Evolutionary conservation across 2,888 invertebrate genomes (phyloP).

Genomic region (Pimpla rufipes): DNA sequence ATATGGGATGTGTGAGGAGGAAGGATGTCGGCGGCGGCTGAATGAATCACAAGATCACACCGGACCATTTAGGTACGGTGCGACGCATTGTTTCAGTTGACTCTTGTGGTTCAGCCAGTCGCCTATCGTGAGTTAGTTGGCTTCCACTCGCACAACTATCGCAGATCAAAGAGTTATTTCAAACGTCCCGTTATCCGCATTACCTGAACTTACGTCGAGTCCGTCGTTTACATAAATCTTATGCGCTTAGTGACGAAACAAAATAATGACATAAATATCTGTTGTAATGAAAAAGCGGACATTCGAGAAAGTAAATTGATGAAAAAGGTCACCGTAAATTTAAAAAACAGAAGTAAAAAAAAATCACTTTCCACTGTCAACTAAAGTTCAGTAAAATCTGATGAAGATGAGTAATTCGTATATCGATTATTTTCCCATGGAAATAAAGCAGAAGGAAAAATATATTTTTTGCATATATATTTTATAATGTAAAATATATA

Average conservation of each 20-base stretch:
- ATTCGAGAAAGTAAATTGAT: not conserved
- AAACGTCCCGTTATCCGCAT: constrained; percentile 67
- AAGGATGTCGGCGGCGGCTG: constrained; percentile 73
- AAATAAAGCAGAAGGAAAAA: too few relatives aligned
- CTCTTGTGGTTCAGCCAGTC: constrained; percentile 80
- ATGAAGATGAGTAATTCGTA: too few relatives aligned
- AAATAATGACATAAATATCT: not conserved
- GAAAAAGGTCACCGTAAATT: not conserved
- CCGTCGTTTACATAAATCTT: constrained; percentile 18
- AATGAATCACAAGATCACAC: constrained; percentile 77
- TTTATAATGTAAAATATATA: too few relatives aligned
- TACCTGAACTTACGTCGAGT: constrained; percentile 27
- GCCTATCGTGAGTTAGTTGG: constrained; percentile 78
- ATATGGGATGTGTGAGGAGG: constrained; percentile 72
- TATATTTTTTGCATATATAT: too few relatives aligned
- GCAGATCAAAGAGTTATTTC: constrained; percentile 85
- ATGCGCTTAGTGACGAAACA: not conserved
- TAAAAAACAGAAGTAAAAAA: not conserved
- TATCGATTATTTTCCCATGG: too few relatives aligned
- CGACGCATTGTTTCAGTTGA: not conserved
- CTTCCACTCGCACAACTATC: constrained; percentile 85
- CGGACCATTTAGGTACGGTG: not conserved
- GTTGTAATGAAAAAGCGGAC: too few relatives aligned
- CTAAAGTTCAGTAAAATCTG: not conserved
- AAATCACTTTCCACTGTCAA: not conserved